These are phyloP conservation scores for Spodoptera frugiperda DNA, from an alignment of 1,140 invertebrate species.

Conservation along the genomic window DNA sequence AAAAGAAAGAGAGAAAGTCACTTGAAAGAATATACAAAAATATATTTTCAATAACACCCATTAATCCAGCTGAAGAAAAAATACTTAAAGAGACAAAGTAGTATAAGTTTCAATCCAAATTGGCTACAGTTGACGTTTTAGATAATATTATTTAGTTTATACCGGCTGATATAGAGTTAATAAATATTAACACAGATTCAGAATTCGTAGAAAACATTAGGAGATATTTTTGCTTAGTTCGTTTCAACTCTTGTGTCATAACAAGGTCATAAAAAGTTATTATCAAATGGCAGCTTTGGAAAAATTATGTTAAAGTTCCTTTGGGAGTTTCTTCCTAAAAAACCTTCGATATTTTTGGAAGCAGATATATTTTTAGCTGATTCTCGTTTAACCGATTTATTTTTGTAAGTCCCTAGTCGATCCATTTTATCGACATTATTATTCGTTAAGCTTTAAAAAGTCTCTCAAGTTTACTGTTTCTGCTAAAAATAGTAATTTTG, in stretches of 20 bases:
- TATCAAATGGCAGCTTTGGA: conserved; percentile 15
- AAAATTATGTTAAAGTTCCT: conserved; percentile 10
- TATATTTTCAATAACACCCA: background rate
- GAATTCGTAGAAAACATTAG: background rate
- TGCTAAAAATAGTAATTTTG: no score
- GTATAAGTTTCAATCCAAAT: background rate
- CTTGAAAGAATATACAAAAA: no score
- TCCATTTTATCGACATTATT: background rate
- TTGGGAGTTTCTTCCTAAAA: background rate
- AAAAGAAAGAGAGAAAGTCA: no score
- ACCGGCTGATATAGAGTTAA: background rate
- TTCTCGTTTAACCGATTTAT: background rate
- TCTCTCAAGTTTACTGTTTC: no score
- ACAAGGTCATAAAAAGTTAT: conserved; percentile 37
- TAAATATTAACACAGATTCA: background rate
- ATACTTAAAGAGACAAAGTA: background rate
- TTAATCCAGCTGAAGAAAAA: background rate
- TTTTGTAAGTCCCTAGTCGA: background rate
- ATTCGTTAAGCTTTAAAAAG: no score
- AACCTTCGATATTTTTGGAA: conserved; percentile 3
- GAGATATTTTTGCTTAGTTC: background rate
- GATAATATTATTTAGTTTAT: background rate
- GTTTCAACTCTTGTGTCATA: conserved; percentile 26
- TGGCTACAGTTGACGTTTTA: background rate
- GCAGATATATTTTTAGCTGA: conserved; percentile 11